These are phyloP conservation scores for Amphiprion ocellaris DNA, from an alignment of 2,113 vertebrate genomes.

Conservation along the genomic window DNA sequence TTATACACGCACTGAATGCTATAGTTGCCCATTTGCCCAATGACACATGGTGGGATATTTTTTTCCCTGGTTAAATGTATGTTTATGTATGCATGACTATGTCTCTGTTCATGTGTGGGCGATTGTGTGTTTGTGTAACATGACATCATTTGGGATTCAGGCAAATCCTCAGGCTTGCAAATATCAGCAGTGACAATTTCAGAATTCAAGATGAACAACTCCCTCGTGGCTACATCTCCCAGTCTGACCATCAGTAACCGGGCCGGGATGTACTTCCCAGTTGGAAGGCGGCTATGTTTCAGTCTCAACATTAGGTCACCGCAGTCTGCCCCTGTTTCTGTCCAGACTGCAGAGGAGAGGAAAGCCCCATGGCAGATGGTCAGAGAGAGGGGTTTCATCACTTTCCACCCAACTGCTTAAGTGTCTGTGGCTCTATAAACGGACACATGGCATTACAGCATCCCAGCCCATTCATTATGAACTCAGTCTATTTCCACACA, in stretches of 20 bases:
- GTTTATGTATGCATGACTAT: constrained; percentile 4
- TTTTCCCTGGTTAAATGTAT: constrained; percentile 11
- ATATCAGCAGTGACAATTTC: constrained; percentile 56
- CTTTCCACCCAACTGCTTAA: constrained; percentile 51
- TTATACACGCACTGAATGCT: background rate
- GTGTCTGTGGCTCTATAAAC: constrained; percentile 39
- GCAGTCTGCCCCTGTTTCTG: constrained; percentile 43
- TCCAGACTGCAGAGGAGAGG: constrained; percentile 56
- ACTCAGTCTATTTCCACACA: constrained; percentile 5
- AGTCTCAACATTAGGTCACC: constrained; percentile 44
- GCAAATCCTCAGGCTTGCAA: constrained; percentile 48
- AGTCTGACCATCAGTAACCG: constrained; percentile 37
- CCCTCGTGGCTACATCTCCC: constrained; percentile 37
- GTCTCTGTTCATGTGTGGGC: background rate
- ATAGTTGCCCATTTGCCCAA: background rate
- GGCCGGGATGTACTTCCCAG: constrained; percentile 21
- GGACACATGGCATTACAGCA: constrained; percentile 29
- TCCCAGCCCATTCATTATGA: constrained; percentile 20
- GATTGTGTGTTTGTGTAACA: background rate
- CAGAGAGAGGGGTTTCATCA: constrained; percentile 53
- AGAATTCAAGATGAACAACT: constrained; percentile 45
- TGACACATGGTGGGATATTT: constrained; percentile 18
- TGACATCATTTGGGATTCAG: constrained; percentile 52
- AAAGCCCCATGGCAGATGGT: constrained; percentile 67
- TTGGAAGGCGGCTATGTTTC: constrained; percentile 42